Percentiles rank a stretch among this genome's conserved stretches.
phyloP scores from a whole-genome alignment of 2,888 invertebrate species.

The Stenichneumon culpator region DNA sequence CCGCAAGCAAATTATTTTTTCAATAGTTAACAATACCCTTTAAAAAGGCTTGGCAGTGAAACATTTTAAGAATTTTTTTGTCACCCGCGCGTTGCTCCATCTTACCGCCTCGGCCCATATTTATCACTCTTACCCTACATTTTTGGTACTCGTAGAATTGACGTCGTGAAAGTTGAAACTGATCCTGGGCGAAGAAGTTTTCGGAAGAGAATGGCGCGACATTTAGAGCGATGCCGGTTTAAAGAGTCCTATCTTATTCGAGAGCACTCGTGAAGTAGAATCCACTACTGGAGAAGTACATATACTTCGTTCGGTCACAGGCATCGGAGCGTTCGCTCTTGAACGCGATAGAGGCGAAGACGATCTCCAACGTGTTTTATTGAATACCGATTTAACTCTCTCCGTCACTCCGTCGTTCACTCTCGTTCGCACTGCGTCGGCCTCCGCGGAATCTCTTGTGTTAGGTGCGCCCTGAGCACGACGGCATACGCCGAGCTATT shows the following conservation, averaged over 20 bases:
- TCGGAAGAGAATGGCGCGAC: neutral
- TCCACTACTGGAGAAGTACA: conserved; percentile 40
- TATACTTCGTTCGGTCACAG: conserved; percentile 11
- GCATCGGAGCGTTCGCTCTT: conserved; percentile 17
- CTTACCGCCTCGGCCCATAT: neutral
- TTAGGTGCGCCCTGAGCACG: conserved; percentile 43
- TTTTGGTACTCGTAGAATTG: neutral
- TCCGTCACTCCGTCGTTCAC: neutral
- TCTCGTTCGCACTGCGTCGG: neutral
- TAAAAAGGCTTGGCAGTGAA: too few species aligned
- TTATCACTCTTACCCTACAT: neutral
- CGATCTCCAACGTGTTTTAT: conserved; percentile 28
- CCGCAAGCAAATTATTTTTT: too few species aligned
- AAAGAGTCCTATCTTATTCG: conserved; percentile 23
- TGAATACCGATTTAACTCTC: conserved; percentile 42
- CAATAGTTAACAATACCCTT: too few species aligned
- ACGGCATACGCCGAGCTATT: neutral
- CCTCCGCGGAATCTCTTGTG: conserved; percentile 32
- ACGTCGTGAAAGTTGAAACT: neutral
- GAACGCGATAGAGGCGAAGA: conserved; percentile 22
- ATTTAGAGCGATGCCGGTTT: conserved; percentile 12
- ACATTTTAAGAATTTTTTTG: neutral
- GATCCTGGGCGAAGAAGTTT: neutral
- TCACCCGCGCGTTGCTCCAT: neutral
- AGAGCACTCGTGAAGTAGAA: conserved; percentile 40